Evolutionary conservation across 2,797 vertebrate species (phyloP), one percentile per base, ranked within the genome.

Genomic region (Pachyuromys duprasi): DNA sequence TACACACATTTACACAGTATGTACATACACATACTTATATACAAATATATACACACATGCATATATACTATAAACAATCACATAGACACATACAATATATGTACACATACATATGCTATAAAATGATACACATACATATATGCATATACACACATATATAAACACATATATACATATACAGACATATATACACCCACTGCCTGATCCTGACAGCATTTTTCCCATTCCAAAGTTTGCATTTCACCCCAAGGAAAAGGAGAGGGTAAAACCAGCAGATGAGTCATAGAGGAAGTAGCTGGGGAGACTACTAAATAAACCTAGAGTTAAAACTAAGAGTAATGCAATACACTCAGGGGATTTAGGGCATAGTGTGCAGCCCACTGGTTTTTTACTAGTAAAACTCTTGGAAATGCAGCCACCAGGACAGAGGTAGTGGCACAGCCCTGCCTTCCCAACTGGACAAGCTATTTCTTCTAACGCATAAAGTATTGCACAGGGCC

Each of bases 251-350:
- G 33, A 45, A 83, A 93, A 84, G 12, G 22, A 76, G 17, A 65
- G 36, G 8, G 33, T 72, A 60, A 90, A 91, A 92, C 75, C 28
- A 79, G 79, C 39, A 90, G 42, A 75, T 22, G 62, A 92, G 57
- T 86, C 60, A 72, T 42, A 82, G 57, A 97, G 63, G 57, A 95
- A 95, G 65, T n/a, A 31, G 55, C 3, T 18, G 33, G 13, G 33
- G 62, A 0, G 45, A 65, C 12, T 55, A 65, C 0, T 90, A 36
- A 57, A 94, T 88, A 92, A 94, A 65, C 11, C 8, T 62, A 63
- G 14, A 95, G 70, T 82, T 82, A 63, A 42, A 55, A 88, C 60
- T 49, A 49, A 80, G 63, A 75, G 4, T 74, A 72, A 76, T 1
- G 33, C 17, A 80, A 69, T 69, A 75, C 5, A 12, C 17, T 82